phyloP scores from a whole-genome alignment of 2,113 vertebrate species.

The Centropus bengalensis region DNA sequence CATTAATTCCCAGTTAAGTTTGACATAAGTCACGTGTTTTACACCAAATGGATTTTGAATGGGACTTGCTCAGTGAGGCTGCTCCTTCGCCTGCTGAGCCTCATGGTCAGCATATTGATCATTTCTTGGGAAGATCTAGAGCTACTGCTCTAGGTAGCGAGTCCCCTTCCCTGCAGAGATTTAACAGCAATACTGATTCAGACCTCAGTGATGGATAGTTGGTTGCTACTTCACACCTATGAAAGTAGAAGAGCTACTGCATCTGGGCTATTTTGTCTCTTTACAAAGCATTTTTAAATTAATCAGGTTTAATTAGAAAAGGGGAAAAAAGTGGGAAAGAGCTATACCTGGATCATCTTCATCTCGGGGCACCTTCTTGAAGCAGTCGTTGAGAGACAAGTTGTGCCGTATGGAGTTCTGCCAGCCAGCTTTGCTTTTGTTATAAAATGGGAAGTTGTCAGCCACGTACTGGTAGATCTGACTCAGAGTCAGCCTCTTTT shows the following conservation, averaged over 20 bases:
- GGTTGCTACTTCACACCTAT: background rate
- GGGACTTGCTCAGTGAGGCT: background rate
- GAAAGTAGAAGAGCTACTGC: background rate
- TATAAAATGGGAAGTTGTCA: conserved; percentile 98
- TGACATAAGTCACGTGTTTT: background rate
- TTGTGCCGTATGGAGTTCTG: conserved; percentile 96
- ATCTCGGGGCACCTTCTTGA: conserved; percentile 97
- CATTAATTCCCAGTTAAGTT: background rate
- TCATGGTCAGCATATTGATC: background rate
- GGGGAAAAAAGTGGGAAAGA: fast-evolving
- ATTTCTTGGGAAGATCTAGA: background rate
- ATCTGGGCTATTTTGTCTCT: background rate
- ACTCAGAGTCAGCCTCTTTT: conserved; percentile 93
- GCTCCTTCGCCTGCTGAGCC: background rate
- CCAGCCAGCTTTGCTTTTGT: conserved; percentile 98
- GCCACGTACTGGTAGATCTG: conserved; percentile 99
- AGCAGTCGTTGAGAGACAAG: conserved; percentile 93
- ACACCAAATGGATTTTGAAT: background rate
- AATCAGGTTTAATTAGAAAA: background rate
- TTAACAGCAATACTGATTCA: background rate
- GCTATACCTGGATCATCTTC: conserved; percentile 94
- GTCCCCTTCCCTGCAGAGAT: background rate
- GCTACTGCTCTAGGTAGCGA: background rate
- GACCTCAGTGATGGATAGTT: background rate
- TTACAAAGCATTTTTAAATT: background rate